Evolutionary conservation across 1,140 invertebrate genomes (phyloP).

Genomic region (Coenobita brevimanus): DNA sequence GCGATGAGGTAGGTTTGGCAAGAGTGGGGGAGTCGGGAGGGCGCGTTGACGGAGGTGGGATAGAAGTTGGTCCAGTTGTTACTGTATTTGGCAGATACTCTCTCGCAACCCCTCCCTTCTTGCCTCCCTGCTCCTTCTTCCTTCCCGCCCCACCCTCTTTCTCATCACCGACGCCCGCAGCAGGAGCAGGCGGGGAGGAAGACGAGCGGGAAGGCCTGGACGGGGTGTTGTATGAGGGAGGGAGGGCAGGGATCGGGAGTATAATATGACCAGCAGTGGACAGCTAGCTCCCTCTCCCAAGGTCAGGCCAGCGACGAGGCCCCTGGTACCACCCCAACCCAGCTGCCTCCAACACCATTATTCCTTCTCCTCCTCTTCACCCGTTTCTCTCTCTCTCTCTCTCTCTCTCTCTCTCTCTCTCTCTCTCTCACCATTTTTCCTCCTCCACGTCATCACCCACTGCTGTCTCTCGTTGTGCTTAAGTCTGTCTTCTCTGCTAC

Average conservation of each 20-base stretch:
- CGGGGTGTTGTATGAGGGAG: not conserved
- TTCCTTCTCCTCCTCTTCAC: slow-evolving; percentile 9
- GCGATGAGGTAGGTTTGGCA: slow-evolving; percentile 24
- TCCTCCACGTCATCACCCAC: too few relatives aligned
- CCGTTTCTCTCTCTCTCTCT: not conserved
- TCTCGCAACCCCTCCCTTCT: not conserved
- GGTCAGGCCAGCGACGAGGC: slow-evolving; percentile 29
- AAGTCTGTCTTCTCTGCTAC: too few relatives aligned
- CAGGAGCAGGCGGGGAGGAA: not conserved
- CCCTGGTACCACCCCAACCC: slow-evolving; percentile 15
- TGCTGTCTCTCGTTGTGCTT: too few relatives aligned
- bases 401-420: not conserved
- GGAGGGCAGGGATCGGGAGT: slow-evolving; percentile 10
- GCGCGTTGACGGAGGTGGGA: slow-evolving; percentile 59
- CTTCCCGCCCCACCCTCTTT: not conserved
- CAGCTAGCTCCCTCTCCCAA: slow-evolving; percentile 27
- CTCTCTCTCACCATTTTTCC: not conserved
- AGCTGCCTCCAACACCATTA: slow-evolving; percentile 33
- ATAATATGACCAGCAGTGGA: slow-evolving; percentile 49
- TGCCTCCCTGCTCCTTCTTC: not conserved
- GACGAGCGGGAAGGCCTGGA: not conserved
- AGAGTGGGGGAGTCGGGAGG: slow-evolving; percentile 37
- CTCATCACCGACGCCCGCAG: too few relatives aligned
- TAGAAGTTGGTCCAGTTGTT: slow-evolving; percentile 61
- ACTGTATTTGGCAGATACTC: slow-evolving; percentile 62